phyloP scores from a whole-genome alignment of 2,113 vertebrate genomes.

The Numida meleagris region DNA sequence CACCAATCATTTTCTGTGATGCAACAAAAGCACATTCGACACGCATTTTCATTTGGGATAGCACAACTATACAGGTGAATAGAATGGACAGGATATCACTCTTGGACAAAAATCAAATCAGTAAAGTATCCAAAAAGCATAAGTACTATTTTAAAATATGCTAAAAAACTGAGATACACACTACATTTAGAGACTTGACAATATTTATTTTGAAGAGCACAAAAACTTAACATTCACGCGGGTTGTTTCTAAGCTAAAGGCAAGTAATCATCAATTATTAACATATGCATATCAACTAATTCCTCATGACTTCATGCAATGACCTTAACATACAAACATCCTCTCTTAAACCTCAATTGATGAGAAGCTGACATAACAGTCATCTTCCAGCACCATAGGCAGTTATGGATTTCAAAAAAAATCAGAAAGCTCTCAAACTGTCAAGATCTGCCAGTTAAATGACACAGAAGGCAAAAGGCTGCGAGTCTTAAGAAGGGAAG shows the following conservation, averaged over 20 bases:
- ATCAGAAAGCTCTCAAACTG: background rate
- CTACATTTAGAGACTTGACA: background rate
- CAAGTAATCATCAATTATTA: background rate
- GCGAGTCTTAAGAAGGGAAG: background rate
- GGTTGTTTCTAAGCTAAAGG: background rate
- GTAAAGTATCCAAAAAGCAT: background rate
- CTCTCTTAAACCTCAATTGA: background rate
- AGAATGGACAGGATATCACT: background rate
- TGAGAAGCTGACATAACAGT: fast-evolving
- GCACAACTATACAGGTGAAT: background rate
- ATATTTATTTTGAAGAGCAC: background rate
- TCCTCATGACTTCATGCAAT: background rate
- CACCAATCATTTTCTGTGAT: background rate
- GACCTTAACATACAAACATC: background rate
- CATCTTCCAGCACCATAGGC: background rate
- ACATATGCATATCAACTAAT: background rate
- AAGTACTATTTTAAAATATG: background rate
- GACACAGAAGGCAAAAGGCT: fast-evolving
- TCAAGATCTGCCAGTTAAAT: background rate
- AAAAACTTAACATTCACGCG: background rate
- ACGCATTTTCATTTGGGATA: background rate
- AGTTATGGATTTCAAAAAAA: background rate
- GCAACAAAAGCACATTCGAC: background rate
- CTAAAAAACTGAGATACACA: background rate
- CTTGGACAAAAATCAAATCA: background rate